Evolutionary conservation across 2,113 vertebrate species (phyloP).

Genomic region (Callithrix jacchus): DNA sequence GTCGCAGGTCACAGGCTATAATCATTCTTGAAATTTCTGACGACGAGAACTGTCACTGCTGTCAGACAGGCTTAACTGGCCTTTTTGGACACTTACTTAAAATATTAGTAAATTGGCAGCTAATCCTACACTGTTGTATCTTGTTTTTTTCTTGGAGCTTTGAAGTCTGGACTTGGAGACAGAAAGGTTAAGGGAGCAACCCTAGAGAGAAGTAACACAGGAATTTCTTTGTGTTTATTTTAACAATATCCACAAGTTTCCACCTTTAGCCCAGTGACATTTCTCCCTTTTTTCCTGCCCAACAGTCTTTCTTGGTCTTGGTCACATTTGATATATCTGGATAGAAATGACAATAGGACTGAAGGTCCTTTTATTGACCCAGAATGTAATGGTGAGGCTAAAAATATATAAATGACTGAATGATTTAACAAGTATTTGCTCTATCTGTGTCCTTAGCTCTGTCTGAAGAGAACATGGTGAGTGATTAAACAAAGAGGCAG

Average conservation of each 20-base stretch:
- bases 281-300: not conserved
- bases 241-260: not conserved
- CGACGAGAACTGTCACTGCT: not conserved
- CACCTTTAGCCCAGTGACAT: not conserved
- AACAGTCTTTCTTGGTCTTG: not conserved
- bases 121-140: conserved; percentile 36
- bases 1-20: conserved; percentile 38
- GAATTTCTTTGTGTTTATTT: conserved; percentile 37
- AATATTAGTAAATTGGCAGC: conserved; percentile 53
- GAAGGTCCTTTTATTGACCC: not conserved
- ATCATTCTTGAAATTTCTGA: conserved; percentile 58
- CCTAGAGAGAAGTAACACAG: not conserved
- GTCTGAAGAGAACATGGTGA: not conserved
- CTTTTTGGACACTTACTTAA: conserved; percentile 64
- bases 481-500: conserved; percentile 19
- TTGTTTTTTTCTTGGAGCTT: conserved; percentile 53
- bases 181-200: conserved; percentile 54
- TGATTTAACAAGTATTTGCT: conserved; percentile 7
- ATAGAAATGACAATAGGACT: not conserved
- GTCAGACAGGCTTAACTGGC: conserved; percentile 58
- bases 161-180: conserved; percentile 54
- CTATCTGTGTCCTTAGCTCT: not conserved
- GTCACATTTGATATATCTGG: not conserved
- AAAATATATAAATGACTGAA: conserved; percentile 9
- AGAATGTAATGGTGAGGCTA: conserved; percentile 28